These are phyloP conservation scores for Oryzias sinensis DNA, from an alignment of 2,797 vertebrate genomes.

Conservation along the genomic window DNA sequence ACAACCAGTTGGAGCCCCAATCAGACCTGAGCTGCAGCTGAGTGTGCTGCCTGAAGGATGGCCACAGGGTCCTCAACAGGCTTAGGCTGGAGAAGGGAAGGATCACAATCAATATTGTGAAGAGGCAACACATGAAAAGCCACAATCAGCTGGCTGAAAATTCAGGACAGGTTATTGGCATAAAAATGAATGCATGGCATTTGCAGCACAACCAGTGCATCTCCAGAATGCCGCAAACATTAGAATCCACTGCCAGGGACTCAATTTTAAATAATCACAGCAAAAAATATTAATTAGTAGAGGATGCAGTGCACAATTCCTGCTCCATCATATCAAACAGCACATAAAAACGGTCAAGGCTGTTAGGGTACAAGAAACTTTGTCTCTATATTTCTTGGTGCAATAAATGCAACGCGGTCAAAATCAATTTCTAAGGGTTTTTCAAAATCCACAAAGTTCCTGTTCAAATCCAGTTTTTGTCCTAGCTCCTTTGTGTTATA, in stretches of 20 bases:
- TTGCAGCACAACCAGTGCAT: constrained; percentile 3
- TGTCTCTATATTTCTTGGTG: too few relatives aligned
- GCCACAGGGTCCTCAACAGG: constrained; percentile 75
- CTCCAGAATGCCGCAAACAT: background rate
- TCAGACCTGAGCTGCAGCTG: constrained; percentile 81
- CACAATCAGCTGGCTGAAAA: background rate
- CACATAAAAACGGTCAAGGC: constrained; percentile 16
- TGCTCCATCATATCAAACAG: constrained; percentile 12
- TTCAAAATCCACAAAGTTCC: too few relatives aligned
- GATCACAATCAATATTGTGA: constrained; percentile 20
- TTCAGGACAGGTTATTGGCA: background rate
- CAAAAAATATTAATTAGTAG: constrained; percentile 26
- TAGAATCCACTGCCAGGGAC: constrained; percentile 7
- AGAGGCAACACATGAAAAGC: background rate
- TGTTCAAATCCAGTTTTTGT: background rate
- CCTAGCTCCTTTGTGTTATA: constrained; percentile 7
- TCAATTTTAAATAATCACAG: constrained; percentile 12
- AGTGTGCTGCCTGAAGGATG: constrained; percentile 75
- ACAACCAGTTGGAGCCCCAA: constrained; percentile 28
- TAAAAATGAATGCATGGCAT: background rate
- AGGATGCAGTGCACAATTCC: constrained; percentile 29
- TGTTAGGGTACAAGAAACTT: too few relatives aligned
- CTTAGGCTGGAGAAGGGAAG: constrained; percentile 69
- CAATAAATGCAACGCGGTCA: too few relatives aligned
- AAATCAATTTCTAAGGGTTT: too few relatives aligned